Conservation (phyloP, 2,888 invertebrate species). For the Julus scandinavius region DNA sequence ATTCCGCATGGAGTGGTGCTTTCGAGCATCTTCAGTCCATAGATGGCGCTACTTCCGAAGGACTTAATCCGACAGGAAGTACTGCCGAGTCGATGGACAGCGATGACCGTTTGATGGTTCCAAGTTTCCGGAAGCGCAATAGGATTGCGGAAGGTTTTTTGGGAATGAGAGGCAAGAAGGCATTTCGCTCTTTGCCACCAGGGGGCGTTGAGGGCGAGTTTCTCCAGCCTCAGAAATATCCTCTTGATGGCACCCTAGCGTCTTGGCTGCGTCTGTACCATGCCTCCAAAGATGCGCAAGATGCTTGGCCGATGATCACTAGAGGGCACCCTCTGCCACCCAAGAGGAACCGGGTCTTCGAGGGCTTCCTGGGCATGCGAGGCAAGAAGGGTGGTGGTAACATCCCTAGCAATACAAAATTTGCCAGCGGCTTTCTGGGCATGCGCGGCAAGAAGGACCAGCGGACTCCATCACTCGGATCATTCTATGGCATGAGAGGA, state of each 20-base stretch:
- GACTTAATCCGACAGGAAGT: not conserved
- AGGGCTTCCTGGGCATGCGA: not conserved
- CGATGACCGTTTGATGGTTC: not conserved
- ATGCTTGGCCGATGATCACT: not conserved
- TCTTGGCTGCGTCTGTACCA: not conserved
- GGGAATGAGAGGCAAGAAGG: slow-evolving; percentile 15
- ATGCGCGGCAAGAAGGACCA: slow-evolving; percentile 10
- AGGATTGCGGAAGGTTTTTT: not conserved
- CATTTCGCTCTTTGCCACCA: not conserved
- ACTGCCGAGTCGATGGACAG: not conserved
- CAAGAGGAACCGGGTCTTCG: not conserved
- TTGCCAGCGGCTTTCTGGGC: not conserved
- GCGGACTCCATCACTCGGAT: not conserved
- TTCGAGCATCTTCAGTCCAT: not conserved
- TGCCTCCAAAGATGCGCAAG: not conserved
- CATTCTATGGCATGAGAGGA: slow-evolving; percentile 70
- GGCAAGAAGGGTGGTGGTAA: not conserved
- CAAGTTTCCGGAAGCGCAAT: not conserved
- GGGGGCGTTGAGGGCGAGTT: not conserved
- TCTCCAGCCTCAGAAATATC: not conserved
- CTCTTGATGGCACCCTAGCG: not conserved
- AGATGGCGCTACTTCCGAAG: not conserved
- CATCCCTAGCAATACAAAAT: not conserved
- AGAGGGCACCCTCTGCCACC: not conserved
- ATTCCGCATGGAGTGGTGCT: not conserved